Conservation (phyloP, 2,797 vertebrate species). For the Periparus ater region DNA sequence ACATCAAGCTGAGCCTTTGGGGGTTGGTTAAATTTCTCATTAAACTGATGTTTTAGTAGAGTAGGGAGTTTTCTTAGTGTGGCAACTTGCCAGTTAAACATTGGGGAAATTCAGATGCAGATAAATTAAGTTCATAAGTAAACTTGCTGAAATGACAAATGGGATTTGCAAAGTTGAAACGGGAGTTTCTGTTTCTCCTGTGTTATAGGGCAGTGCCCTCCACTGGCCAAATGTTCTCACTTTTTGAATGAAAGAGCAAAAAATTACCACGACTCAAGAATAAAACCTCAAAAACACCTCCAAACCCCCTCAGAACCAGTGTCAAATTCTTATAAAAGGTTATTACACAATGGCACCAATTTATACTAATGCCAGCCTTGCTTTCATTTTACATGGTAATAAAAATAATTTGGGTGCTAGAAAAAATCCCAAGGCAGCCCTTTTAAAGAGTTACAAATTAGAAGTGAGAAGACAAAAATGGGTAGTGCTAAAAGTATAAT, state of each 20-base stretch:
- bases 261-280: background rate
- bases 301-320: background rate
- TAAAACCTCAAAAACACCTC: background rate
- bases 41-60: background rate
- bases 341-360: background rate
- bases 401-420: background rate
- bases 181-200: background rate
- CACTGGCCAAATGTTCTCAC: conserved; percentile 9
- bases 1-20: background rate
- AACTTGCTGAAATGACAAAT: conserved; percentile 6
- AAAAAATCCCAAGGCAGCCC: background rate
- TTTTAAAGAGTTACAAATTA: background rate
- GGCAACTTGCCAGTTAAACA: background rate
- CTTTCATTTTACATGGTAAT: background rate
- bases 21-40: background rate
- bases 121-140: background rate
- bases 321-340: background rate
- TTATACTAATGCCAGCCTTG: background rate
- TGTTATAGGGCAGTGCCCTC: conserved; percentile 56
- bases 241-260: background rate
- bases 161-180: background rate
- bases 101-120: background rate
- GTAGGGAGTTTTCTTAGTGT: background rate
- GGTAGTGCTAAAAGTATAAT: background rate
- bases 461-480: background rate